Percentiles rank a stretch among this genome's conserved stretches.
Conservation (phyloP, 2,797 vertebrate genomes). For the Sebastes goodei region DNA sequence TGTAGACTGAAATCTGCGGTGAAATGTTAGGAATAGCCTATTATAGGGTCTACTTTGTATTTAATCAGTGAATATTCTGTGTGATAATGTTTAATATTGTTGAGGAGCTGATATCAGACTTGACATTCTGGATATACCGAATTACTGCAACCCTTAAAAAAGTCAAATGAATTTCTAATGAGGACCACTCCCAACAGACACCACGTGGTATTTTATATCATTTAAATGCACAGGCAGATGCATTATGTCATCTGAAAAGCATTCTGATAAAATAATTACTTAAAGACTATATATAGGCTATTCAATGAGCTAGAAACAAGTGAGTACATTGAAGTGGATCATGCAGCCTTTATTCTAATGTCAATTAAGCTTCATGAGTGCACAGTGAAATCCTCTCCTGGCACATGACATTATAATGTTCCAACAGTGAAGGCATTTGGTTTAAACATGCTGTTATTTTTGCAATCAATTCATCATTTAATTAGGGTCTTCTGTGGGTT, state of each 20-base stretch:
- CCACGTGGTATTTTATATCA: background rate
- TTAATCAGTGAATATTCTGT: background rate
- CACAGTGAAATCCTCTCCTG: background rate
- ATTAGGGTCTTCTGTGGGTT: background rate
- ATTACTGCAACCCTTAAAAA: background rate
- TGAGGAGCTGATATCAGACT: background rate
- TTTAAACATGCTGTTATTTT: background rate
- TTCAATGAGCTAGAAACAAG: background rate
- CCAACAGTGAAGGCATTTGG: background rate
- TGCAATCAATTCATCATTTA: background rate
- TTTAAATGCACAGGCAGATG: background rate
- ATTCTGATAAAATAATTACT: background rate
- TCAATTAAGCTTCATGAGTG: background rate
- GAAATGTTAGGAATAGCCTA: background rate
- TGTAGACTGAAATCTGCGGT: background rate
- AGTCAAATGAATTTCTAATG: background rate
- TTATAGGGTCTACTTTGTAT: background rate
- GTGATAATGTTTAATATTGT: background rate
- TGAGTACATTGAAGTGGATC: background rate
- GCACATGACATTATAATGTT: background rate
- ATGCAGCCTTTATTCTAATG: background rate
- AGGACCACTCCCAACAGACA: slow-evolving; percentile 2
- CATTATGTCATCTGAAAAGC: background rate
- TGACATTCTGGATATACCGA: background rate
- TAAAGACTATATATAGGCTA: background rate